Evolutionary conservation across 2,113 vertebrate species (phyloP).

Genomic region (Mirounga angustirostris): DNA sequence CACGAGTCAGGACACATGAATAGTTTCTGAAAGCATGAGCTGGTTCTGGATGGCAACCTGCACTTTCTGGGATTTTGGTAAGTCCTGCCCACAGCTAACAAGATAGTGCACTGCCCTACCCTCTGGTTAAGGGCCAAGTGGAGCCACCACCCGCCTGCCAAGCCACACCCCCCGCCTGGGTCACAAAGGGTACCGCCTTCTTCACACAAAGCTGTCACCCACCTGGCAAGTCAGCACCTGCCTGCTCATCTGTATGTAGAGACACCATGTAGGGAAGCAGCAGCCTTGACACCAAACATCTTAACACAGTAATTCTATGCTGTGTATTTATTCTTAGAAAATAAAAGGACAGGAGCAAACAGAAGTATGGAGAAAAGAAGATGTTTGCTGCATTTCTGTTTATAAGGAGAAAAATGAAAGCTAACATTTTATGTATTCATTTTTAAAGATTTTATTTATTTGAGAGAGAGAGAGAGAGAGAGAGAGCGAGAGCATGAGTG

Average conservation of each 20-base stretch:
- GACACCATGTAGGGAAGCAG: not conserved
- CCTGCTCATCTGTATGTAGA: not conserved
- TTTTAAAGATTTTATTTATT: not conserved
- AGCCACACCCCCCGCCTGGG: not conserved
- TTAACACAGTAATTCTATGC: not conserved
- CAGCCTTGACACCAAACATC: not conserved
- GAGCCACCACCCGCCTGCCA: not conserved
- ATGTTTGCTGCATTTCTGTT: not conserved
- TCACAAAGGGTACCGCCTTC: not conserved
- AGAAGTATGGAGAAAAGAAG: not conserved
- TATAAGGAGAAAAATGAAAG: slow-evolving; percentile 1
- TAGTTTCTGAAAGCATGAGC: not conserved
- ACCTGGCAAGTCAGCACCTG: not conserved
- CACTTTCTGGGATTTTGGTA: not conserved
- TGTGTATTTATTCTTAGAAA: not conserved
- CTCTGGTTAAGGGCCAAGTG: not conserved
- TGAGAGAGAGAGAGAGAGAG: not conserved
- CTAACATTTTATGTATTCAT: not conserved
- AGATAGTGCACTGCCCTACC: not conserved
- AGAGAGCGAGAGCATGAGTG: not conserved
- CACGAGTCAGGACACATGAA: not conserved
- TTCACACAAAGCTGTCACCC: too few species aligned
- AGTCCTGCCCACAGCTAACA: not conserved
- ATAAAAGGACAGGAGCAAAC: not conserved
- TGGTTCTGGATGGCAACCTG: not conserved